Evolutionary conservation across 2,888 invertebrate species (phyloP).

Genomic region (Dryocosmus kuriphilus): DNA sequence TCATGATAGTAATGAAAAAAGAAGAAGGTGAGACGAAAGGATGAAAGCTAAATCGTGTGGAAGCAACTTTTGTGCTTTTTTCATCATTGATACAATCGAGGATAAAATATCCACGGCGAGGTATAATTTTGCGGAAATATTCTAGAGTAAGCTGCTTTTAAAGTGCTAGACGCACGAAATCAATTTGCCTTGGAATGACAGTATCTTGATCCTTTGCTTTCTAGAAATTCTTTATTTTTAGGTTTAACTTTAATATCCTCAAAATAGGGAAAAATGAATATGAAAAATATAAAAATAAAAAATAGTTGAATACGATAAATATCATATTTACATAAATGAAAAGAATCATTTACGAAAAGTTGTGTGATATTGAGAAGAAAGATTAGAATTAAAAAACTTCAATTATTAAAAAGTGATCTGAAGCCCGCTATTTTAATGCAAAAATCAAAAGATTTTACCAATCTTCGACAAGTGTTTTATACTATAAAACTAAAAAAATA

Average conservation of each 20-base stretch:
- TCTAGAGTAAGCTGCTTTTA: constrained; percentile 7
- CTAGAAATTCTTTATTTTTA: background rate
- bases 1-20: background rate
- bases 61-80: background rate
- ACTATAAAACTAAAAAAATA: no score
- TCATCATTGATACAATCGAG: background rate
- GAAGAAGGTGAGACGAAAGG: background rate
- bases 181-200: background rate
- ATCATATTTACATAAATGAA: no score
- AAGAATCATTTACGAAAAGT: no score
- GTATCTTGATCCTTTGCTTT: background rate
- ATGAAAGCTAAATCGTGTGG: background rate
- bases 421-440: no score
- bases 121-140: background rate
- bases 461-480: no score
- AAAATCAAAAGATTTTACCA: no score
- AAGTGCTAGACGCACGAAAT: background rate
- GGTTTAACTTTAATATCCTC: background rate
- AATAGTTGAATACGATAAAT: no score
- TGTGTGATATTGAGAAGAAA: no score
- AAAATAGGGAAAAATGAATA: no score
- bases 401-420: no score
- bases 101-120: background rate
- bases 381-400: no score
- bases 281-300: no score